Evolutionary conservation across 2,113 vertebrate genomes (phyloP).

Genomic region (Anhinga anhinga): DNA sequence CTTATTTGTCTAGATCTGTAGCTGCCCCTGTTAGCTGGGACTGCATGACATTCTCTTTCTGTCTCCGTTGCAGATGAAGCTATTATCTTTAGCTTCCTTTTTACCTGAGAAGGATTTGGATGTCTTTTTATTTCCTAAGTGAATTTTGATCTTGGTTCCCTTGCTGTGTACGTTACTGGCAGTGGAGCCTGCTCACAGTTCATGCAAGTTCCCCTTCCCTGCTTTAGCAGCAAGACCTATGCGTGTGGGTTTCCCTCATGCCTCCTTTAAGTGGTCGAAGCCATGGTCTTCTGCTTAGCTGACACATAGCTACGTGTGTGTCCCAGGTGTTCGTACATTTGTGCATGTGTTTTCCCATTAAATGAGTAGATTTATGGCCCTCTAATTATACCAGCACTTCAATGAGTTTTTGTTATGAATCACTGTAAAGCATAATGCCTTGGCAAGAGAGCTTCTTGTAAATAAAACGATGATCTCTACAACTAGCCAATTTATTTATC

Average conservation of each 20-base stretch:
- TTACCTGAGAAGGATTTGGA: background rate
- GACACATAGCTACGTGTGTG: background rate
- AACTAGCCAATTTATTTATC: background rate
- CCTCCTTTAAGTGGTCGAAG: background rate
- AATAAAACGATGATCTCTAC: background rate
- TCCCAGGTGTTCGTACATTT: background rate
- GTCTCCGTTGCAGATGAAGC: background rate
- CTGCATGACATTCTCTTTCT: rapidly evolving
- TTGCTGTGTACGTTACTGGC: background rate
- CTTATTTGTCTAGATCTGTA: background rate
- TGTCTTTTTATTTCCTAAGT: background rate
- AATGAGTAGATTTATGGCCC: conserved; percentile 31
- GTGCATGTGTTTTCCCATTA: conserved; percentile 1
- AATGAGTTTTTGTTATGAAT: conserved; percentile 51
- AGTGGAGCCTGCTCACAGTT: background rate
- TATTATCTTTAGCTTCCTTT: background rate
- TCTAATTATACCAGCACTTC: conserved; percentile 40
- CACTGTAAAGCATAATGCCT: background rate
- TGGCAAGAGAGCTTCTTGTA: background rate
- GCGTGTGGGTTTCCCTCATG: background rate
- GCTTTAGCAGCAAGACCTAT: background rate
- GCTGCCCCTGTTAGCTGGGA: background rate
- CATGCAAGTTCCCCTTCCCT: background rate
- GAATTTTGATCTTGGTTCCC: background rate
- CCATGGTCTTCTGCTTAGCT: background rate